Conservation (phyloP, 1,140 invertebrate genomes). For the Temnothorax curvispinosus region DNA sequence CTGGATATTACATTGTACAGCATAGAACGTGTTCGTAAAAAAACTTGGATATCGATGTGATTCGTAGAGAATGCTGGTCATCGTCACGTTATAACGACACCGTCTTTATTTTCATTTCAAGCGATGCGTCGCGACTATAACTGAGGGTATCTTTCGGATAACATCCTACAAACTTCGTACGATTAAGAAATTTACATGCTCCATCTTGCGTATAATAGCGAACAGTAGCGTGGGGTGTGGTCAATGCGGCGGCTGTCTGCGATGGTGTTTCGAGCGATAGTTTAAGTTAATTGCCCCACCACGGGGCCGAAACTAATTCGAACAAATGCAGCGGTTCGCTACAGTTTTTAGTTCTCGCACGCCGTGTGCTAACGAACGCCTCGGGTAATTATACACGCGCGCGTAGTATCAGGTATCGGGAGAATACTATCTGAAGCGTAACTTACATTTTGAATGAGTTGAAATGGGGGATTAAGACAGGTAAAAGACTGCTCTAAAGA, state of each 20-base stretch:
- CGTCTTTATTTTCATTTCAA: not conserved
- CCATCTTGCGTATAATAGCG: conserved; percentile 33
- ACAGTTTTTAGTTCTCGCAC: conserved; percentile 37
- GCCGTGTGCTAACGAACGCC: conserved; percentile 23
- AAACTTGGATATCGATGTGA: not conserved
- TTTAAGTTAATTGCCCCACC: conserved; percentile 62
- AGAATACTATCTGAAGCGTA: not conserved
- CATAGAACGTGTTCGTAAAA: not conserved
- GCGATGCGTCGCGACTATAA: not conserved
- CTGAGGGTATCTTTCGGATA: not conserved
- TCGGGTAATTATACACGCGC: conserved; percentile 15
- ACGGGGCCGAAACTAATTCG: conserved; percentile 57
- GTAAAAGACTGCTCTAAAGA: not conserved
- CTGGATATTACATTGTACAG: not conserved
- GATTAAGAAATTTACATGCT: conserved; percentile 69
- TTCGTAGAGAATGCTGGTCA: no score
- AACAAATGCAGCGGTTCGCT: conserved; percentile 50
- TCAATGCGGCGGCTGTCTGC: conserved; percentile 60
- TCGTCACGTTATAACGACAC: not conserved
- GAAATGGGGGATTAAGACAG: not conserved
- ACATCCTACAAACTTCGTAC: conserved; percentile 60
- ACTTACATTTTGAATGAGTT: not conserved
- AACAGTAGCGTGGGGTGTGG: conserved; percentile 6
- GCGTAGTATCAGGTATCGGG: not conserved
- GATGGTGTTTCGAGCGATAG: conserved; percentile 60